A percentile compares a stretch with the other conserved stretches of the same genome.
Conservation (phyloP, 2,888 invertebrate species). For the Rutpela maculata region DNA sequence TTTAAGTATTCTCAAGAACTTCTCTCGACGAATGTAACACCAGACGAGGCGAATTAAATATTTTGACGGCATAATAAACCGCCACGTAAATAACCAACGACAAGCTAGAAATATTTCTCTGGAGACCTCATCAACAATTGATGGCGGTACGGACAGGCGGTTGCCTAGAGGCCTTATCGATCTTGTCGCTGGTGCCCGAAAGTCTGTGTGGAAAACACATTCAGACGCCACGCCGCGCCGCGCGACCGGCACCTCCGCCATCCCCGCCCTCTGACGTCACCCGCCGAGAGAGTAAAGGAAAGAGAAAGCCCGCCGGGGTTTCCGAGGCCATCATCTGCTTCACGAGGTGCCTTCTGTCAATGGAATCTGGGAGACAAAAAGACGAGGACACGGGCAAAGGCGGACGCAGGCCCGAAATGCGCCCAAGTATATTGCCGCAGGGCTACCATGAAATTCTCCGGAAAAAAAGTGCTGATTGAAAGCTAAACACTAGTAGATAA, state of each 20-base stretch:
- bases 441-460: neutral
- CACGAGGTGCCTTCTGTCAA: neutral
- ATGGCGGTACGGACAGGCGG: constrained; percentile 57
- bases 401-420: too few species aligned
- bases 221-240: constrained; percentile 25
- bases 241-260: constrained; percentile 28
- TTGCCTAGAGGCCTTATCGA: constrained; percentile 67
- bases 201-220: constrained; percentile 52
- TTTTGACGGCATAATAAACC: constrained; percentile 35
- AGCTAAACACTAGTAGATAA: too few species aligned
- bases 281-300: constrained; percentile 36
- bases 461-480: too few species aligned
- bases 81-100: constrained; percentile 27
- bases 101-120: constrained; percentile 19
- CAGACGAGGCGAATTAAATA: constrained; percentile 9
- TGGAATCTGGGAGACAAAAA: neutral
- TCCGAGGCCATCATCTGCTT: constrained; percentile 44
- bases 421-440: neutral
- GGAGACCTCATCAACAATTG: constrained; percentile 60
- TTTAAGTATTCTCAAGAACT: neutral
- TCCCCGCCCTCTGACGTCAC: constrained; percentile 47
- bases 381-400: neutral
- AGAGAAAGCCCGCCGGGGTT: constrained; percentile 46
- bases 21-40: neutral
- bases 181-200: constrained; percentile 54